Evolutionary conservation across 2,797 vertebrate genomes (phyloP).

Genomic region (Hapalemur alaotrensis): DNA sequence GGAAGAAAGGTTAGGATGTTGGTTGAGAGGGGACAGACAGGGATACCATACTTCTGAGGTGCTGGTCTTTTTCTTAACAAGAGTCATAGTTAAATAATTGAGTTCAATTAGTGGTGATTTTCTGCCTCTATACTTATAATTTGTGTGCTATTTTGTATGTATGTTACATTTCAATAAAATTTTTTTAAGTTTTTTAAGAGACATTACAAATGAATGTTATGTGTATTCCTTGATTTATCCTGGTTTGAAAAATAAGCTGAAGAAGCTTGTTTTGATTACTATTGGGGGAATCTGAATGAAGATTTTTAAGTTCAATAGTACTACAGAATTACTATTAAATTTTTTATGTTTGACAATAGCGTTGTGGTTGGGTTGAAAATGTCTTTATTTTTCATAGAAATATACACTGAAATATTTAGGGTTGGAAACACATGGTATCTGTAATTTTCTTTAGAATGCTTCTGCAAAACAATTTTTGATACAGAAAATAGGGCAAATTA

Average conservation of each 20-base stretch:
- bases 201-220: neutral
- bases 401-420: neutral
- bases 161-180: neutral
- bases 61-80: neutral
- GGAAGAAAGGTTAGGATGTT: neutral
- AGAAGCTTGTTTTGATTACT: neutral
- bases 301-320: neutral
- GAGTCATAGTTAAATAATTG: neutral
- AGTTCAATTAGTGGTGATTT: neutral
- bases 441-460: neutral
- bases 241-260: neutral
- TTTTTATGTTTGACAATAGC: neutral
- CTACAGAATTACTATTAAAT: neutral
- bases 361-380: neutral
- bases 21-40: neutral
- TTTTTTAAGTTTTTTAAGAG: neutral
- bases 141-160: neutral
- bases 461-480: neutral
- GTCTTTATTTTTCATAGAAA: neutral
- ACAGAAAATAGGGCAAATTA: conserved; percentile 15
- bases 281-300: neutral
- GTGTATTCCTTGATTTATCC: neutral
- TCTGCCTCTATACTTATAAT: neutral
- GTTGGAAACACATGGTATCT: neutral
- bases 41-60: neutral